Conservation (phyloP, 2,797 vertebrate species). For the Caiman crocodilus region DNA sequence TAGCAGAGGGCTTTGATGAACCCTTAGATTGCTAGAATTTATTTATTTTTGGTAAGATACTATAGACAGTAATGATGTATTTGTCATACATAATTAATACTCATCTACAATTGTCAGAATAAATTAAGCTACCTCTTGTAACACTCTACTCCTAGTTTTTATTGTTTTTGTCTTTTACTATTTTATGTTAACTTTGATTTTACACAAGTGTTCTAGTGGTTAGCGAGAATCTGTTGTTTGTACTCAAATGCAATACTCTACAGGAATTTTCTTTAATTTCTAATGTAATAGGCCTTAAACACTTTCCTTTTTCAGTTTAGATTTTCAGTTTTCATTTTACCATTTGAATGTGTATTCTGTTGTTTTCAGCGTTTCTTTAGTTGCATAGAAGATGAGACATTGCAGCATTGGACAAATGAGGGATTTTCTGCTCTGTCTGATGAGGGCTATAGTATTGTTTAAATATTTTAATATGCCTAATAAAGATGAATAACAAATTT, state of each 20-base stretch:
- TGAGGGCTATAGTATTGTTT: neutral
- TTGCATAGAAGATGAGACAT: neutral
- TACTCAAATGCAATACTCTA: neutral
- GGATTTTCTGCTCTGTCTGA: neutral
- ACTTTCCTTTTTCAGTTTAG: too few relatives aligned
- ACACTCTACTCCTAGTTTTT: neutral
- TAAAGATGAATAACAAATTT: neutral
- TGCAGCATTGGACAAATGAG: neutral
- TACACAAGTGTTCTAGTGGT: neutral
- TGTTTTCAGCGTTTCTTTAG: neutral
- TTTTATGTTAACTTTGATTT: neutral
- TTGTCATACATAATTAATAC: neutral
- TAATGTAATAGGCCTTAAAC: neutral
- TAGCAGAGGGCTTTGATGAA: neutral
- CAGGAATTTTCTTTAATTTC: neutral
- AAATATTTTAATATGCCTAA: neutral
- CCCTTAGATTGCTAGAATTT: neutral
- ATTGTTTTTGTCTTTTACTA: neutral
- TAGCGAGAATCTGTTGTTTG: neutral
- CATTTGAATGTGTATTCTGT: rapidly evolving
- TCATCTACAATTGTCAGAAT: neutral
- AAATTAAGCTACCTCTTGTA: neutral
- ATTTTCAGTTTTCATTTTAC: neutral
- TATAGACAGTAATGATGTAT: neutral
- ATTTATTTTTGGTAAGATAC: neutral